Evolutionary conservation across 2,888 invertebrate genomes (phyloP).

Genomic region (Anthrax anthrax): DNA sequence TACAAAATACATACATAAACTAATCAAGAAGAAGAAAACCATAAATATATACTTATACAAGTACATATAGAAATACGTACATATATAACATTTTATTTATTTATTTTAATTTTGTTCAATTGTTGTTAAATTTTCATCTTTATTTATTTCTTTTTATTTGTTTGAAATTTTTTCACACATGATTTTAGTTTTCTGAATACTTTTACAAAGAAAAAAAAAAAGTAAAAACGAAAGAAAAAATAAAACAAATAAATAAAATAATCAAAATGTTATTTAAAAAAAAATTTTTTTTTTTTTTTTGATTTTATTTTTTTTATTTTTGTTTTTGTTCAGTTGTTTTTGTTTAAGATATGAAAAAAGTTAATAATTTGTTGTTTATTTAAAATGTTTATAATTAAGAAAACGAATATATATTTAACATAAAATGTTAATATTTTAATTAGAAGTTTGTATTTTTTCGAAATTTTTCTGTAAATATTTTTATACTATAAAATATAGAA

Average conservation of each 20-base stretch:
- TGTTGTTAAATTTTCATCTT: too few species aligned
- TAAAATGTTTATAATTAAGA: neutral
- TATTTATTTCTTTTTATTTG: too few species aligned
- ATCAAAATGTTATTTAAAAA: neutral
- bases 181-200: too few species aligned
- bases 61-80: too few species aligned
- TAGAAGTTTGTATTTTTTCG: slow-evolving; percentile 12
- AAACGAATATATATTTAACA: slow-evolving; percentile 1
- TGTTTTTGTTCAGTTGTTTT: too few species aligned
- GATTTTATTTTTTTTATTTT: too few species aligned
- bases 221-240: neutral
- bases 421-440: slow-evolving; percentile 8
- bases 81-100: too few species aligned
- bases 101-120: too few species aligned
- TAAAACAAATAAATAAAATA: neutral
- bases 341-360: too few species aligned
- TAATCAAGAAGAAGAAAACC: slow-evolving; percentile 3
- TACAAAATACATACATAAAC: slow-evolving; percentile 1
- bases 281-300: neutral
- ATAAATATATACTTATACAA: neutral
- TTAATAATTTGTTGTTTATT: too few species aligned
- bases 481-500: slow-evolving; percentile 10
- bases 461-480: slow-evolving; percentile 13
- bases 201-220: neutral
- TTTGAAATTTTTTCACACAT: too few species aligned